A percentile compares a stretch with the other conserved stretches of the same genome.
Conservation (phyloP, 2,113 vertebrate genomes). For the Poecile atricapillus region DNA sequence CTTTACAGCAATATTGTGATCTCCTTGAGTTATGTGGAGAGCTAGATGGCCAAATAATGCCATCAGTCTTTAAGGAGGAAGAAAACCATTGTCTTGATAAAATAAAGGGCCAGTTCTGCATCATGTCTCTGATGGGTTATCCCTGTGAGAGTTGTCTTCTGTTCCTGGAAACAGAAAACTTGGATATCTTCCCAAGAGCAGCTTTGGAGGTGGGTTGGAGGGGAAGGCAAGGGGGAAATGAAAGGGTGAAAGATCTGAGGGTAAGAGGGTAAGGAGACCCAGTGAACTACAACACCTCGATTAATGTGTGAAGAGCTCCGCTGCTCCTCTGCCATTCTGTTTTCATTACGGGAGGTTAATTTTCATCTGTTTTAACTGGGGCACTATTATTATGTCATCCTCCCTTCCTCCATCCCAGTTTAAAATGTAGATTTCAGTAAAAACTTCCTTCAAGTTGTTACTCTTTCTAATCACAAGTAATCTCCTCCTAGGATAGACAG, state of each 20-base stretch:
- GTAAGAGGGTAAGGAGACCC: not conserved
- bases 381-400: not conserved
- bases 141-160: not conserved
- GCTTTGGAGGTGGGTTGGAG: not conserved
- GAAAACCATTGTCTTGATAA: not conserved
- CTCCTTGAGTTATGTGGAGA: not conserved
- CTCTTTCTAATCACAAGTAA: not conserved
- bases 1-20: not conserved
- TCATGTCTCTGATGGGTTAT: accelerated
- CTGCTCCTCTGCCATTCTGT: not conserved
- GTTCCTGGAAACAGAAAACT: not conserved
- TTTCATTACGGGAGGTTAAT: constrained; percentile 11
- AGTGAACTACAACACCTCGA: not conserved
- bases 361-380: constrained; percentile 37
- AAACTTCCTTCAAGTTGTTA: not conserved
- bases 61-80: not conserved
- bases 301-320: constrained; percentile 9
- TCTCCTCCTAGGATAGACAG: not conserved
- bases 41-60: not conserved
- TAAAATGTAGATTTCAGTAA: not conserved
- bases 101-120: not conserved
- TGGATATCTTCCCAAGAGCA: not conserved
- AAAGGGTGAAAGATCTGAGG: not conserved
- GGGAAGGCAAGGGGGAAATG: not conserved
- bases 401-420: not conserved